These are phyloP conservation scores for human (Homo sapiens) DNA, from an alignment of 2,113 vertebrate genomes.

Conservation along the genomic window GRCh38 chr9:19236501-19237000, in stretches of 20 bases:
- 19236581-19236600: background rate
- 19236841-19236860: background rate
- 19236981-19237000: background rate
- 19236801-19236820: background rate
- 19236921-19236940: background rate
- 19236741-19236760: background rate
- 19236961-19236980: background rate
- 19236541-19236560: background rate
- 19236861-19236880: background rate
- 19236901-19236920: background rate
- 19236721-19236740: background rate
- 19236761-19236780: background rate
- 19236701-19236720: background rate
- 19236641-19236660: background rate
- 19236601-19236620: background rate
- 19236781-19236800: background rate
- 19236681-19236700: background rate
- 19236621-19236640: background rate
- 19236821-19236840: background rate
- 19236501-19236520: background rate
- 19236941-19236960: background rate
- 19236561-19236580: background rate
- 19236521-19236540: background rate
- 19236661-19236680: background rate
- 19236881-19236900: background rate